phyloP scores from a whole-genome alignment of 2,113 vertebrate species.

The Kobus ellipsiprymnus region DNA sequence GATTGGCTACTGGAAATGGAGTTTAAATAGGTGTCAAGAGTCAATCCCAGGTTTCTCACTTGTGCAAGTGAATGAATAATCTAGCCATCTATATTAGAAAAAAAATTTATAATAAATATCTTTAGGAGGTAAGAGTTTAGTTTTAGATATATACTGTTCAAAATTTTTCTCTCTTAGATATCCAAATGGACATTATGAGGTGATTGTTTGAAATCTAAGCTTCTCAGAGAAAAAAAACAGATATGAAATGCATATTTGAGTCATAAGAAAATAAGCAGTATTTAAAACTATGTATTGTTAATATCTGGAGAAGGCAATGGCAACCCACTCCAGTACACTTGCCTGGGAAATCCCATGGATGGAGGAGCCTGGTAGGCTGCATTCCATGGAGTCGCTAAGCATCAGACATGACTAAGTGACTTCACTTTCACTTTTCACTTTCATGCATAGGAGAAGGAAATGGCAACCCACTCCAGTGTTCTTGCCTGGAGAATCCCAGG shows the following conservation, averaged over 20 bases:
- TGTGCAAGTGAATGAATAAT: background rate
- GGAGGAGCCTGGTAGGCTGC: too few relatives aligned
- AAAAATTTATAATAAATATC: background rate
- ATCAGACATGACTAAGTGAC: rapidly evolving
- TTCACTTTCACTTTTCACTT: too few relatives aligned
- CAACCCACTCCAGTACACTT: too few relatives aligned
- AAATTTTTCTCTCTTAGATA: background rate
- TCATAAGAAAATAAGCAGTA: background rate
- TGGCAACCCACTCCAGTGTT: too few relatives aligned
- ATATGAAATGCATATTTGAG: background rate
- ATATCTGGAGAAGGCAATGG: background rate
- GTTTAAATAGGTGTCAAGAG: background rate
- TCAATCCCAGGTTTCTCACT: background rate
- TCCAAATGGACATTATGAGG: background rate
- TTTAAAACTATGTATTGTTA: background rate
- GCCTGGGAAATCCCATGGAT: too few relatives aligned
- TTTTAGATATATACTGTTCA: background rate
- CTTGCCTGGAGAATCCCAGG: too few relatives aligned
- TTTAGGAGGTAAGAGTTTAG: background rate
- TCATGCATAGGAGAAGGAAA: too few relatives aligned
- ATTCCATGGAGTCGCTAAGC: too few relatives aligned
- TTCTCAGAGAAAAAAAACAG: background rate
- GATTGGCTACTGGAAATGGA: background rate
- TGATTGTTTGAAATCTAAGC: background rate
- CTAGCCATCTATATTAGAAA: background rate